Base-by-base conservation (phyloP, 2,797 vertebrate genomes). In the Microctenopoma stevenorrisi region DNA sequence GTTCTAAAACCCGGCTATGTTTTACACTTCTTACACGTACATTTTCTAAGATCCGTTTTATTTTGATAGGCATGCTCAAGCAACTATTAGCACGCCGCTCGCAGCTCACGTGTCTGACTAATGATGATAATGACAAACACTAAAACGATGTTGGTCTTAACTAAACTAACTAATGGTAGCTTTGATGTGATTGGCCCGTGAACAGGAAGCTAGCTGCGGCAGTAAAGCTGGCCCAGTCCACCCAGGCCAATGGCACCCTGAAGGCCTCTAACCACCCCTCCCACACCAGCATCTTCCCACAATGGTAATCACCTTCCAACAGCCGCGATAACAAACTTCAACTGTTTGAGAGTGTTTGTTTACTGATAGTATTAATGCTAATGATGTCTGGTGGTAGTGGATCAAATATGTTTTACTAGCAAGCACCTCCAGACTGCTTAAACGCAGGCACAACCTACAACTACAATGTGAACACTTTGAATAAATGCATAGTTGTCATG, bases 201-300 rank as follows among this genome's bases (percentile, higher is more conserved):
- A 88, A 92, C 95, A 99, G 98, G 94, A 99, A 99, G 94, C 95
- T 98, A 92, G 97, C 97, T 81, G 96, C 98, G 86, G 97, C 96
- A 7, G 93, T 96, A 93, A 99, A 99, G 90, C 96, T 99, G 93
- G 96, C 96, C 81, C 98, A 99, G 91, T 95, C 96, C 79, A 96
- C 96, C 40, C 96, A 98, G 86, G 95, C 96, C 91, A 99, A 97
- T 83, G 97, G 98, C 84, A 98, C 96, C 64, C 94, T 98, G 78
- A 99, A 99, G 94, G 96, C 92, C 47, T 96, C 97, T 0, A 97
- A 95, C 89, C 94, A 98, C 83, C 89, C 94, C 16, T 94, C 96
- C 82, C 91, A 91, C 84, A 87, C 94, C 26, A 96, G 96, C 78
- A 93, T 98, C 83, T 93, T 98, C 85, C 91, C 97, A 14, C 98